Evolutionary conservation across 2,888 invertebrate genomes (phyloP), one percentile per base, ranked within the genome.

Genomic region (Germaria angustata): DNA sequence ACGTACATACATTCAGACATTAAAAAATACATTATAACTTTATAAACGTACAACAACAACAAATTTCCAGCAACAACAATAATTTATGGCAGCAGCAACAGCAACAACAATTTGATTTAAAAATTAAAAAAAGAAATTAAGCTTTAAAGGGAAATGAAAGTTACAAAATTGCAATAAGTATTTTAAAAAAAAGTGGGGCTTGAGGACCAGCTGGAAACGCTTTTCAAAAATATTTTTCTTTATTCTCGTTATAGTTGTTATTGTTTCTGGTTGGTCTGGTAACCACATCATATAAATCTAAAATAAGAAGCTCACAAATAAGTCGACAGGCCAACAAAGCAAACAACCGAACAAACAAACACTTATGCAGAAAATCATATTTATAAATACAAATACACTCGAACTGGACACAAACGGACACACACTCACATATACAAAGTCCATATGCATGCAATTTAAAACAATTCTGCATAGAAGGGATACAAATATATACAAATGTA

Each of bases 231-330:
- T 9, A 15, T 57, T 24, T 51, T 51, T 41, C 24, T 41, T 55
- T 46, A 15, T 46, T 61, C 24, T 72, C 66, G 59, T 17, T 71
- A 11, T 24, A 57, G 34, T 51, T 66, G n/a, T 24, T 53, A 22
- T 28, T 32, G 59, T 41, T 66, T 34, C 36, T 59, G 75, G 69
- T 69, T 44, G 57, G 68, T 75, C 63, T 65, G 24, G 59, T 68
- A 61, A 82, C 82, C 79, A 79, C 79, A 82, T 75, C 79, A 79
- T 71, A 82, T 82, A 82, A 82, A 82, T 82, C 82, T 79, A 72
- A 79, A 82, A 82, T 82, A 82, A 82, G 79, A 61, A 79, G 82
- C 82, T 82, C 79, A 79, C 79, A 79, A 71, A 79, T 82, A 82
- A 82, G 79, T 79, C 65, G 82, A 82, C 77, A 68, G 77, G 49